Conservation (phyloP, 2,888 invertebrate genomes). For the Deroplatys truncata region DNA sequence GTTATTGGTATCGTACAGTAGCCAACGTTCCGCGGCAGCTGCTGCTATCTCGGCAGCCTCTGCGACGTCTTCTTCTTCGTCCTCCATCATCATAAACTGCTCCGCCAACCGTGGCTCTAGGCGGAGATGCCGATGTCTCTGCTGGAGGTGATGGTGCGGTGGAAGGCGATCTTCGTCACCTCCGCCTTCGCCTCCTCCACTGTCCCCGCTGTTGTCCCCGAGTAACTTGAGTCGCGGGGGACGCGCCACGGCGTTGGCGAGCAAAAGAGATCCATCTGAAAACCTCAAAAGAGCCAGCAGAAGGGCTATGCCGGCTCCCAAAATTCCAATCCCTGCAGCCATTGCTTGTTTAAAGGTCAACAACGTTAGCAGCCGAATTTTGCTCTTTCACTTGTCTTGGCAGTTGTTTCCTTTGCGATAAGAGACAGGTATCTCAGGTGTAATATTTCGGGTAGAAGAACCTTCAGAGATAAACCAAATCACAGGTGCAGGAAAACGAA, state of each 20-base stretch:
- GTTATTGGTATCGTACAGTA: constrained; percentile 21
- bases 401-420: not conserved
- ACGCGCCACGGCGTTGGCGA: constrained; percentile 37
- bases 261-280: constrained; percentile 35
- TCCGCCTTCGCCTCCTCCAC: constrained; percentile 22
- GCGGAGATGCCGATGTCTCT: constrained; percentile 31
- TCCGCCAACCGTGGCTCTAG: constrained; percentile 20
- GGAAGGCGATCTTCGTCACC: constrained; percentile 28
- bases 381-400: not conserved
- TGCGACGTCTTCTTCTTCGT: constrained; percentile 23
- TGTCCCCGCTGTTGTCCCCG: constrained; percentile 26
- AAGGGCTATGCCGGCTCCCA: constrained; percentile 27
- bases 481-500: not conserved
- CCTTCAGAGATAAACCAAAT: not conserved
- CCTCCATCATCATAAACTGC: not conserved
- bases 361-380: constrained; percentile 1
- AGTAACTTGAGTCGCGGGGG: constrained; percentile 40
- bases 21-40: constrained; percentile 27
- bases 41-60: constrained; percentile 18
- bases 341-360: constrained; percentile 19
- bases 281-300: constrained; percentile 42
- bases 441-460: not conserved
- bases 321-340: constrained; percentile 28
- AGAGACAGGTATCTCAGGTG: not conserved
- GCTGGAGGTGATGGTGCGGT: constrained; percentile 35